Conservation (phyloP, 2,888 invertebrate species). For the Zhengitettix transpicula region DNA sequence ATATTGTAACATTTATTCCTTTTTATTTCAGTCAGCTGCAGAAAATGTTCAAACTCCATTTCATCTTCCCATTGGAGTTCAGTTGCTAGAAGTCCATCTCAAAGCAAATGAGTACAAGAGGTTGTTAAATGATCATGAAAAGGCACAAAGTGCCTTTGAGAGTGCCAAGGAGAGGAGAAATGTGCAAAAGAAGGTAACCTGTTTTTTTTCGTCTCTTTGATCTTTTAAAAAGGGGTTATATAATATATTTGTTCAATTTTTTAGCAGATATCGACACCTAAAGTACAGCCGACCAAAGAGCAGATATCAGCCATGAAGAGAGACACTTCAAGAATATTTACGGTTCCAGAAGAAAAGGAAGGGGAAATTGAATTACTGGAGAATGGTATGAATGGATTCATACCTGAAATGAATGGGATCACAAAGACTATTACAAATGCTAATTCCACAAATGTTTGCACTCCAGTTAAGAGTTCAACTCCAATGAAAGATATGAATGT, state of each 20-base stretch:
- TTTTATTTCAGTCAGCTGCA: constrained; percentile 41
- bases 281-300: constrained; percentile 5
- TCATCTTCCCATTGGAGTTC: constrained; percentile 64
- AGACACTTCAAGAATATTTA: constrained; percentile 63
- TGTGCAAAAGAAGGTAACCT: constrained; percentile 6
- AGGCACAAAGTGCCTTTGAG: constrained; percentile 8
- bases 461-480: constrained; percentile 34
- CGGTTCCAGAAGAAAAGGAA: constrained; percentile 61
- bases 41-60: constrained; percentile 46
- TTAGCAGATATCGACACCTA: constrained; percentile 20
- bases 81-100: constrained; percentile 62
- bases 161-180: constrained; percentile 10
- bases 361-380: constrained; percentile 3
- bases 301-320: constrained; percentile 48
- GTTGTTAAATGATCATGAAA: constrained; percentile 6
- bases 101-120: constrained; percentile 35
- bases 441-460: constrained; percentile 25
- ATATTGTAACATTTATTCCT: not conserved
- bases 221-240: not conserved
- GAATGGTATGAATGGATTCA: too few species aligned
- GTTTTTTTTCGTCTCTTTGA: not conserved
- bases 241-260: not conserved
- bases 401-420: constrained; percentile 1
- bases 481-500: constrained; percentile 51
- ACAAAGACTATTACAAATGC: constrained; percentile 1